Conservation (phyloP, 1,140 invertebrate species). For the Sarcophaga peregrina region DNA sequence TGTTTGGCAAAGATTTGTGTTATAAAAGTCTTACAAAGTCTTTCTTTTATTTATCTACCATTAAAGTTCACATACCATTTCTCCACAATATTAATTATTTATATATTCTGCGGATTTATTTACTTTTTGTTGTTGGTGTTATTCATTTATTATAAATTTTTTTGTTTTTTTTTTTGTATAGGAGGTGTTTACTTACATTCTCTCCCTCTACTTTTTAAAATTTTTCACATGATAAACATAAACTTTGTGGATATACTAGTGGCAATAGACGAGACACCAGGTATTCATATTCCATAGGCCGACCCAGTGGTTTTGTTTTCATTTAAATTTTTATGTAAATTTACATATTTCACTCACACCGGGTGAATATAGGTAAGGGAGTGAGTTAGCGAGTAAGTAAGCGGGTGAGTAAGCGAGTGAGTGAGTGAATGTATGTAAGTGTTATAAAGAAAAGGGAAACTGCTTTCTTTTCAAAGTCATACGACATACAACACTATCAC, state of each 20-base stretch:
- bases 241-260: too few relatives aligned
- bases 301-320: neutral
- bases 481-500: neutral
- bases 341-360: neutral
- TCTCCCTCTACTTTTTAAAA: neutral
- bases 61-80: neutral
- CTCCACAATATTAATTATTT: constrained; percentile 24
- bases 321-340: constrained; percentile 6
- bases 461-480: constrained; percentile 6
- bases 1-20: neutral
- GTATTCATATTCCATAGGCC: neutral
- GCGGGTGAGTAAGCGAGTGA: neutral
- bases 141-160: neutral
- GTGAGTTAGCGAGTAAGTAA: neutral
- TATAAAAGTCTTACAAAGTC: neutral
- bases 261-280: neutral
- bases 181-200: constrained; percentile 13
- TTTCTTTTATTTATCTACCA: constrained; percentile 6
- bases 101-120: neutral
- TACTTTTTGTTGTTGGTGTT: neutral
- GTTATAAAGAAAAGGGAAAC: constrained; percentile 9
- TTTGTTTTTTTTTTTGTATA: neutral
- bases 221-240: neutral
- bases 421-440: neutral
- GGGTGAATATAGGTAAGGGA: neutral